Base-by-base conservation (phyloP, 2,888 invertebrate species). In the Geotrupes spiniger region DNA sequence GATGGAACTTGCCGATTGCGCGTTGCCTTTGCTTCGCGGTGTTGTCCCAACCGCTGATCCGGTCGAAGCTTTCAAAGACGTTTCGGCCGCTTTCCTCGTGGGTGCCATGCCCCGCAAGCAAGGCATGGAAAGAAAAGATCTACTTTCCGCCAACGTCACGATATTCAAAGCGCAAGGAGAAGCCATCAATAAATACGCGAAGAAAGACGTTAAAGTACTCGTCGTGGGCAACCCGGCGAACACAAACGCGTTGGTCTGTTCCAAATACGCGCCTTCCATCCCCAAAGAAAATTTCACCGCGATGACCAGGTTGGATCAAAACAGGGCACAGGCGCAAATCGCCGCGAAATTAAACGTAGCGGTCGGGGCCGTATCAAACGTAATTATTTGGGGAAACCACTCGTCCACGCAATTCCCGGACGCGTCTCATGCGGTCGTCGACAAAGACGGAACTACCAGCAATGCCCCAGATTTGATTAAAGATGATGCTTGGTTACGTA, bases 191-290 rank as follows among this genome's bases (percentile, higher is more conserved):
- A 84, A 92, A 69, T 81, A 82, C 69, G 92, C 97, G 25, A 90
- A 88, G 62, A 96, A 96, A 68, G 87, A 87, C 69, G 90, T 96
- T 33, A 98, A 96, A 78, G 92, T 88, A 51, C 78, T 99, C 36
- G 98, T 99, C 27, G 99, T 99, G 59, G 99, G 99, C 31, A 99
- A 99, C 74, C 99, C 99, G 41, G 99, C 99, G 11, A 99, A 99
- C 73, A 99, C 99, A 2, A 99, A 99, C 76, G 97, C 97, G 8
- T 76, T 93, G 40, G 92, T 99, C 60, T 94, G 95, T 72, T 89
- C 92, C 8, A 92, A 92, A 68, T 97, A 94, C 70, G 95, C 95
- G 16, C 95, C 96, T 9, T 89, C 92, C 14, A 97, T 99, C 67
- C 96, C 98, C 11, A 87, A 86, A 62, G 88, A 92, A 70, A 98